phyloP scores from a whole-genome alignment of 1,140 invertebrate genomes.

The Eriocheir sinensis region DNA sequence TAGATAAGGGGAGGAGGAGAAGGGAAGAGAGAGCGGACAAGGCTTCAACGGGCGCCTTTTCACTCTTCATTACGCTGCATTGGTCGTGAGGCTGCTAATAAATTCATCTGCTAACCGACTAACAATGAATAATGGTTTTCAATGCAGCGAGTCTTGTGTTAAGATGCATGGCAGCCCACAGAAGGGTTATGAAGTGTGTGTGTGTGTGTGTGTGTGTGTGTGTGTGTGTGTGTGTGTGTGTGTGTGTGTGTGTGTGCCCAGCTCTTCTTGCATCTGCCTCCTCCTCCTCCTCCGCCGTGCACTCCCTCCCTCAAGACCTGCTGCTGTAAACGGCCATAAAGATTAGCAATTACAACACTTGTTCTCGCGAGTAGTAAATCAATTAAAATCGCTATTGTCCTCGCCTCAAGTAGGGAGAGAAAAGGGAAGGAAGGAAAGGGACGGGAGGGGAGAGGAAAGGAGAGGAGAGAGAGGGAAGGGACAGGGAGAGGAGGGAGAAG shows the following conservation, averaged over 20 bases:
- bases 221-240: conserved; percentile 47
- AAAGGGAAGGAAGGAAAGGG: too few species aligned
- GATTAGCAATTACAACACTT: conserved; percentile 69
- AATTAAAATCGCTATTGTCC: conserved; percentile 62
- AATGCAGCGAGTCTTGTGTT: background rate
- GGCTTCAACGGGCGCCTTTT: background rate
- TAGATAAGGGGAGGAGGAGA: background rate
- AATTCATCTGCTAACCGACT: background rate
- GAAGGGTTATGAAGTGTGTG: too few species aligned
- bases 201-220: conserved; percentile 28
- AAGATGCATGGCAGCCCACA: background rate
- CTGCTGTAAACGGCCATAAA: conserved; percentile 43
- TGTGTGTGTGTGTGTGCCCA: conserved; percentile 37
- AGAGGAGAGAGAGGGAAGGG: too few species aligned
- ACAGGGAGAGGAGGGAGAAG: too few species aligned
- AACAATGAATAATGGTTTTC: background rate
- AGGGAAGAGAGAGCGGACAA: background rate
- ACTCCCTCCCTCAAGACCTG: too few species aligned
- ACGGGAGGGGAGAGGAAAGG: background rate
- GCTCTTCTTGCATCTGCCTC: background rate
- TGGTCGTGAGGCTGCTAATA: background rate
- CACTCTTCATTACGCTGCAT: background rate
- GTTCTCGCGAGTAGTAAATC: conserved; percentile 72
- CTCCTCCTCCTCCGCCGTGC: too few species aligned
- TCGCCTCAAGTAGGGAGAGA: conserved; percentile 29